These are phyloP conservation scores for Sebastes wilsoni DNA, from an alignment of 2,797 vertebrate species.

Conservation along the genomic window DNA sequence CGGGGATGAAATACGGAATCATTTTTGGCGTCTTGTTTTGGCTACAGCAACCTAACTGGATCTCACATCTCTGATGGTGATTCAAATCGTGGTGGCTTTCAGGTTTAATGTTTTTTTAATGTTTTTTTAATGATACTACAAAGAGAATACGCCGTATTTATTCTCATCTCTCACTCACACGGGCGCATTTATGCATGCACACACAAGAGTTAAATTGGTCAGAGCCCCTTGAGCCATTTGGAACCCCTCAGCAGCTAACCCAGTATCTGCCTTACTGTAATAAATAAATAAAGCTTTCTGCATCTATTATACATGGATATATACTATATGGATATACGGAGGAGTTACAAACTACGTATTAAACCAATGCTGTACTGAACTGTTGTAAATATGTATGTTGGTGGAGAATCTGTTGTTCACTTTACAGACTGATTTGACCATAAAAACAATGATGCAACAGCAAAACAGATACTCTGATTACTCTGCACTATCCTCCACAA, in stretches of 20 bases:
- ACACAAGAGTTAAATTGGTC: slow-evolving; percentile 24
- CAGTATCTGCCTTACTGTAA: slow-evolving; percentile 24
- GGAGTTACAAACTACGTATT: slow-evolving; percentile 21
- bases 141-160: slow-evolving; percentile 38
- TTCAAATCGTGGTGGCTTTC: slow-evolving; percentile 30
- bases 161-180: slow-evolving; percentile 15
- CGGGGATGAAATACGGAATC: not conserved
- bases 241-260: slow-evolving; percentile 12
- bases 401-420: not conserved
- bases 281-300: slow-evolving; percentile 54
- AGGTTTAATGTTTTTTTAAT: slow-evolving; percentile 52
- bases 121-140: slow-evolving; percentile 44
- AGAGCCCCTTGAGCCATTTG: slow-evolving; percentile 22
- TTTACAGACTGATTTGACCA: not conserved
- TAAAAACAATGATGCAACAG: not conserved
- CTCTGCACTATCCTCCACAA: not conserved
- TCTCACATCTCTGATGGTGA: slow-evolving; percentile 20
- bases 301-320: slow-evolving; percentile 60
- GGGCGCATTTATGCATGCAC: not conserved
- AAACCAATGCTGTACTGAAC: slow-evolving; percentile 2
- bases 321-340: slow-evolving; percentile 11
- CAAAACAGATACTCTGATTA: not conserved
- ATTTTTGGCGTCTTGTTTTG: slow-evolving; percentile 11
- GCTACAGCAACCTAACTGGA: slow-evolving; percentile 1
- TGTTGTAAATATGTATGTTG: not conserved